Percentiles rank a stretch among this genome's conserved stretches.
These are phyloP conservation scores for Sphyrna mokarran DNA, from an alignment of 2,113 vertebrate genomes.

Conservation along the genomic window DNA sequence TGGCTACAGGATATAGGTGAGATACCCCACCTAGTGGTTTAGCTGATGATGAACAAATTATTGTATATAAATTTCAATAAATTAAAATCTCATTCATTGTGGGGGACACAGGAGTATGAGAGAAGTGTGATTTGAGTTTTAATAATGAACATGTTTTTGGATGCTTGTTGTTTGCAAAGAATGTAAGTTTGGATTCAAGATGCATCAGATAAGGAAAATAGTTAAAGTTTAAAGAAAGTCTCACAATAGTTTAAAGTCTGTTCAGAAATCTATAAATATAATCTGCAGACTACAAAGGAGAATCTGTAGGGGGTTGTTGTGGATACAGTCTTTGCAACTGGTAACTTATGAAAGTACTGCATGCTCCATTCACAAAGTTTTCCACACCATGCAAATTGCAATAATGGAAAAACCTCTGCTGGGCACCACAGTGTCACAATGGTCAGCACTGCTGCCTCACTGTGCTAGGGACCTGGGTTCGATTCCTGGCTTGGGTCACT, in stretches of 20 bases:
- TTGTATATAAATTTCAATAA: not conserved
- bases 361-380: not conserved
- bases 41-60: not conserved
- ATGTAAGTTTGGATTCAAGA: not conserved
- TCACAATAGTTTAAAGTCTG: not conserved
- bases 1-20: not conserved
- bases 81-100: not conserved
- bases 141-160: not conserved
- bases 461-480: too few relatives aligned
- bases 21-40: constrained; percentile 7
- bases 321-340: not conserved
- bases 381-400: not conserved
- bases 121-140: not conserved
- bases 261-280: not conserved
- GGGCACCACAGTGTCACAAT: too few relatives aligned
- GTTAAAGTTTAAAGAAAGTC: not conserved
- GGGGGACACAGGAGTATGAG: not conserved
- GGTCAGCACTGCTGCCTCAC: too few relatives aligned
- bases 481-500: too few relatives aligned
- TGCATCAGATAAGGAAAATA: not conserved
- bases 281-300: not conserved
- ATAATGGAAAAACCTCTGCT: not conserved
- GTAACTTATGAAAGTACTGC: not conserved
- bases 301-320: not conserved
- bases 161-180: not conserved